These are phyloP conservation scores for Stenoptilia bipunctidactyla DNA, from an alignment of 2,888 invertebrate species.

Conservation along the genomic window DNA sequence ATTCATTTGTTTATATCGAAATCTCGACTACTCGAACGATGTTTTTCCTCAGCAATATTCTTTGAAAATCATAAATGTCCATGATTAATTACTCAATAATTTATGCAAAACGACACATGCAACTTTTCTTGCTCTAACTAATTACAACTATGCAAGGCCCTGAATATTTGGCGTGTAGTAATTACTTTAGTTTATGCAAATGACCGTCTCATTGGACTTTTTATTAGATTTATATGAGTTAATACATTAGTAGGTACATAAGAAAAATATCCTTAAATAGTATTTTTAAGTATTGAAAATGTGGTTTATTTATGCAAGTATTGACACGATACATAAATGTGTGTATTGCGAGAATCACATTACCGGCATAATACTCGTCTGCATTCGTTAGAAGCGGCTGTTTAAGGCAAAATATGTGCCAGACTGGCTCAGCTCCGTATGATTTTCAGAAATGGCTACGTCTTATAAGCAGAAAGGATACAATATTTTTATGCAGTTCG, in stretches of 20 bases:
- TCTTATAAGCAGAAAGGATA: conserved; percentile 59
- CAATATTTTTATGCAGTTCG: conserved; percentile 66
- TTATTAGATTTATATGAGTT: conserved; percentile 1
- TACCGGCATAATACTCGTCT: conserved; percentile 62
- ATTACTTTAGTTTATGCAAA: conserved; percentile 4
- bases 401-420: conserved; percentile 65
- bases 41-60: too few species aligned
- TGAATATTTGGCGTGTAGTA: neutral
- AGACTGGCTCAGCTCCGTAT: conserved; percentile 60
- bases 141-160: too few species aligned
- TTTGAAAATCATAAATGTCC: too few species aligned
- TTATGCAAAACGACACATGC: too few species aligned
- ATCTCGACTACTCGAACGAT: too few species aligned
- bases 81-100: too few species aligned
- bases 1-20: too few species aligned
- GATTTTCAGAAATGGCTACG: conserved; percentile 68
- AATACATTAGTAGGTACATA: neutral
- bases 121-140: too few species aligned
- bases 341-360: conserved; percentile 59
- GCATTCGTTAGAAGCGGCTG: conserved; percentile 57
- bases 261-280: neutral
- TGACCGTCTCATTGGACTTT: conserved; percentile 10
- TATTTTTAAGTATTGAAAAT: conserved; percentile 14
- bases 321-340: conserved; percentile 40
- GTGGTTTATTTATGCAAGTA: conserved; percentile 29